These are phyloP conservation scores for Harlomillsia oculata DNA, from an alignment of 1,140 invertebrate species.

Conservation along the genomic window DNA sequence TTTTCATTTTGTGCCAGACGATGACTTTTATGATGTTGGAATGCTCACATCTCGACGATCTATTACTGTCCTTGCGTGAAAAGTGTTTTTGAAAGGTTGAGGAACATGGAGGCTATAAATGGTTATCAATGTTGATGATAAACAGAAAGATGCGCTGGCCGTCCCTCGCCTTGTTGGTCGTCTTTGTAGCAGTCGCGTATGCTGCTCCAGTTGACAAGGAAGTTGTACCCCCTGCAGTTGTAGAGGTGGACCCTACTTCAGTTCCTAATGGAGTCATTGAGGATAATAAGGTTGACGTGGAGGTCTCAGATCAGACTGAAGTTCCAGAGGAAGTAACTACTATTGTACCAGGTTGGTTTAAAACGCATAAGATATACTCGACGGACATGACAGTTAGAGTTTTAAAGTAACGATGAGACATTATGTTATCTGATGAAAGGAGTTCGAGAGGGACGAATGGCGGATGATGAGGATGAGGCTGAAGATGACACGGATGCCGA, in stretches of 20 bases:
- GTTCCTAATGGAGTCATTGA: not conserved
- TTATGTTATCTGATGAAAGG: too few species aligned
- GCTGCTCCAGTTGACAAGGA: constrained; percentile 23
- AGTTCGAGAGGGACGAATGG: constrained; percentile 18
- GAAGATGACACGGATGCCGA: constrained; percentile 20
- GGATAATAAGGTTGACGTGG: not conserved
- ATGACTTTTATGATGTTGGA: too few species aligned
- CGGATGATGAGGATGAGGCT: constrained; percentile 29
- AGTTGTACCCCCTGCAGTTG: not conserved
- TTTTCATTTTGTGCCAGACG: too few species aligned
- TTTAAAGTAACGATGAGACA: not conserved
- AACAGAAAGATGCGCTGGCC: constrained; percentile 34
- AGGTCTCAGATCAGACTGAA: not conserved
- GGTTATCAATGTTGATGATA: too few species aligned
- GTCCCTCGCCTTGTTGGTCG: constrained; percentile 19
- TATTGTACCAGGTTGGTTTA: not conserved
- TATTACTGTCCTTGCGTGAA: too few species aligned
- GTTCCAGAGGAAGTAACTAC: constrained; percentile 6
- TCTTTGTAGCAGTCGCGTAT: constrained; percentile 14
- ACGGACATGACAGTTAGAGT: not conserved
- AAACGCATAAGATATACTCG: not conserved
- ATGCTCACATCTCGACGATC: too few species aligned
- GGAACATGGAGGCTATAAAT: too few species aligned
- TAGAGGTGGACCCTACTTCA: not conserved
- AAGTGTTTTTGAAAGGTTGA: too few species aligned